phyloP scores from a whole-genome alignment of 2,888 invertebrate species.

The Thecophora atra region DNA sequence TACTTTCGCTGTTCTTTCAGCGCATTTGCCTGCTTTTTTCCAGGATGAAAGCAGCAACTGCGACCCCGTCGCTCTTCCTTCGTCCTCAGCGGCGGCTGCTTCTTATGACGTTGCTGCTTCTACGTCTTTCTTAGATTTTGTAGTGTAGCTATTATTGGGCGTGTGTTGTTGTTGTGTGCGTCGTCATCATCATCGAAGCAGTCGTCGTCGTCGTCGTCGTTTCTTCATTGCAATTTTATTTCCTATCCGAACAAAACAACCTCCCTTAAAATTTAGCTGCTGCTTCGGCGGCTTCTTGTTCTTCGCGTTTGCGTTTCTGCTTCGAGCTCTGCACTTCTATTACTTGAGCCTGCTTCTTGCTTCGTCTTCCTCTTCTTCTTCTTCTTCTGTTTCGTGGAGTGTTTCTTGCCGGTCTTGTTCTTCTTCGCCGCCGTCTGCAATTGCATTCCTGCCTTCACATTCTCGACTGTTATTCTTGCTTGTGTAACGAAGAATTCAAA shows the following conservation, averaged over 20 bases:
- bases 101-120: not conserved
- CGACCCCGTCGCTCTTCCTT: conserved; percentile 1
- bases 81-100: not conserved
- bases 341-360: not conserved
- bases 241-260: not conserved
- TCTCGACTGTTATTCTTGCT: conserved; percentile 28
- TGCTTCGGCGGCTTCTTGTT: not conserved
- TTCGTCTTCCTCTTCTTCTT: conserved; percentile 10
- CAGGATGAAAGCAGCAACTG: not conserved
- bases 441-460: conserved; percentile 18
- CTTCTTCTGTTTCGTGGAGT: not conserved
- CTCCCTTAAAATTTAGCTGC: conserved; percentile 27
- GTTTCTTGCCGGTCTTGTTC: too few relatives aligned
- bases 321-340: not conserved
- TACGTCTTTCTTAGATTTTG: not conserved
- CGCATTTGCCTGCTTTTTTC: not conserved
- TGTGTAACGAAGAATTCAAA: conserved; percentile 15
- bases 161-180: conserved; percentile 1
- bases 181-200: not conserved
- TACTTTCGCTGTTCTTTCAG: too few relatives aligned
- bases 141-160: not conserved
- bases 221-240: not conserved
- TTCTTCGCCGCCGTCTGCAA: conserved; percentile 1
- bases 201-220: conserved; percentile 6
- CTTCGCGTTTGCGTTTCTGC: not conserved